Base-by-base conservation (phyloP, 2,888 invertebrate species). In the Iselma pallidipennis region DNA sequence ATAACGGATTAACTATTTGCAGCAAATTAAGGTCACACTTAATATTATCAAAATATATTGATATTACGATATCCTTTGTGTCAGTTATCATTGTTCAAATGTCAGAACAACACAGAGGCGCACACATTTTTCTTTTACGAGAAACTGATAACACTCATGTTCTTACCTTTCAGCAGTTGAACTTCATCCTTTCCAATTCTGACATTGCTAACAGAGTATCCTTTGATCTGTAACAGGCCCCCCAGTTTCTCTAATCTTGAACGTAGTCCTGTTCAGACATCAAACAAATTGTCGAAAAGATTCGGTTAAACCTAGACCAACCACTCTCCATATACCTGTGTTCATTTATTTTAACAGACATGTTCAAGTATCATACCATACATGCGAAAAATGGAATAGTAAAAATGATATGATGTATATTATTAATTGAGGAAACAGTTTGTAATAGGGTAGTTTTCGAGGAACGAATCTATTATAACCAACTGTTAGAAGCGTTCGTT, bases 91-190 rank as follows among this genome's bases (percentile, higher is more conserved):
- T 45, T 45, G 45, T 45, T 23, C 45, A 23, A 23, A 45, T 45
- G 23, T 23, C 45, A 45, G 21, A 45, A 12, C 21, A 23, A 45
- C 23, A 45, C 23, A 45, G 23, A 45, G 45, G 45, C n/a, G n/a
- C 45, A 45, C 23, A 45, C 45, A 45, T 45, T 45, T 23, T n/a
- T 23, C 45, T 45, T 59, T 45, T 55, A 59, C 63, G 58, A 63
- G 53, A 63, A 66, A 58, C 60, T 63, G 63, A 63, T 66, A 63
- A 66, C 62, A 61, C 61, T 65, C 61, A 62, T 66, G 63, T 63
- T 61, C 59, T 63, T 66, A 66, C 60, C 66, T 62, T 52, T 57
- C 58, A 60, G 54, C 64, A 64, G 61, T 60, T 60, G 55, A 64
- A 57, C 61, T 58, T 64, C 55, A 61, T 64, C 64, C 64, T 64